Evolutionary conservation across 1,140 invertebrate species (phyloP).

Genomic region (Heliconius melpomene): DNA sequence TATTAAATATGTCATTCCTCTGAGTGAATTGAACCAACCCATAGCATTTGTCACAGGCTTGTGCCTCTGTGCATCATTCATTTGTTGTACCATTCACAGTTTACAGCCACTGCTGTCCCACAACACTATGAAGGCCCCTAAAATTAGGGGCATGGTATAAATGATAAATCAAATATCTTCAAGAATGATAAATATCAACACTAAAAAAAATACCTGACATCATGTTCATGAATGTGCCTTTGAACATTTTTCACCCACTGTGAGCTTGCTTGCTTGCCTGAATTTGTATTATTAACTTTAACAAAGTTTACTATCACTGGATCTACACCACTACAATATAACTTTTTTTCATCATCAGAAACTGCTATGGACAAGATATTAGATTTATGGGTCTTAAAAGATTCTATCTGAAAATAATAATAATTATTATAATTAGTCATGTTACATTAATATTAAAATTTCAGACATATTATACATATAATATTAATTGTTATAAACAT

Average conservation of each 20-base stretch:
- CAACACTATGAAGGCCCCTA: background rate
- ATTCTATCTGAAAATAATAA: constrained; percentile 82
- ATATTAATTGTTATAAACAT: no score
- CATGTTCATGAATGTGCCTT: constrained; percentile 90
- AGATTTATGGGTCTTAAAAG: constrained; percentile 88
- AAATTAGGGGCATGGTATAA: background rate
- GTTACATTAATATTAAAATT: background rate
- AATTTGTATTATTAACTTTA: constrained; percentile 80
- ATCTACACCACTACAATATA: constrained; percentile 92
- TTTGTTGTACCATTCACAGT: no score
- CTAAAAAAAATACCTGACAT: constrained; percentile 82
- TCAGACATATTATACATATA: background rate
- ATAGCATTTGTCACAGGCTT: no score
- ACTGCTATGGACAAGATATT: constrained; percentile 89
- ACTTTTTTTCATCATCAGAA: constrained; percentile 85
- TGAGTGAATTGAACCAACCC: no score
- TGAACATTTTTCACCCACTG: constrained; percentile 92
- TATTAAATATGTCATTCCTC: no score
- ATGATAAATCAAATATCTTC: no score
- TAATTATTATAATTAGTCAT: background rate
- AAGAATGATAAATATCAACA: background rate
- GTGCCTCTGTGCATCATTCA: no score
- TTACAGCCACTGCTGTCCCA: no score
- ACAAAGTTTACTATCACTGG: constrained; percentile 86
- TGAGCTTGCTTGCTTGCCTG: constrained; percentile 48